Evolutionary conservation across 1,140 invertebrate species (phyloP), one percentile per base, ranked within the genome.

Genomic region (Lepidurus apus): DNA sequence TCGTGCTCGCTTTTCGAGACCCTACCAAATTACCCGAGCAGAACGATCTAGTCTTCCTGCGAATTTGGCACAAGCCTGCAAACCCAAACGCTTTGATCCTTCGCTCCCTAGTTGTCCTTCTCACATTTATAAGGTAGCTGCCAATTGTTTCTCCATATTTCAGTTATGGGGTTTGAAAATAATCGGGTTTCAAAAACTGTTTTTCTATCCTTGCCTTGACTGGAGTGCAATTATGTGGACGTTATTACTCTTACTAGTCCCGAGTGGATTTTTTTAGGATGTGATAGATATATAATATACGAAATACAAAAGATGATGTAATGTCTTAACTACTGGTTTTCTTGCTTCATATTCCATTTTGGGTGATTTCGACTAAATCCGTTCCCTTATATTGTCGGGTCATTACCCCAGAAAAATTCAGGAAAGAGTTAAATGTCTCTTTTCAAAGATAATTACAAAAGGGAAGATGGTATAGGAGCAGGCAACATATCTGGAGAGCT

Each of bases 11-110:
- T 65, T 65, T 65, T 4, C 5, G 53, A 9, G 53, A 65, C 5
- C 53, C 53, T 65, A 65, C 53, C 53, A 65, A 17, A 65, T 65
- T 65, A 65, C 21, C 53, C 53, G 17, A 65, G 53, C 53, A 65
- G 53, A 34, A 34, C 4, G 34, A 65, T 65, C 53, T 65, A 65
- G 53, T 65, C 53, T 65, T 65, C 53, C 53, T 65, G 53, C 53
- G 13, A 65, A 65, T 65, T n/a, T 65, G 17, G 17, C 17, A 13
- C 17, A 65, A 9, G 9, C 8, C 21, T 65, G 17, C 21, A 11
- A 11, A 47, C 8, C 53, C 53, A n/a, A n/a, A 11, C 53, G 13
- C 9, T 65, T 21, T 65, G 17, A 13, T 7, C 21, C 17, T 9
- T 65, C 17, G 2, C 53, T 65, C 17, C 13, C 53, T 65, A 8